These are phyloP conservation scores for Sebastes steindachneri DNA, from an alignment of 2,797 vertebrate species.

Conservation along the genomic window DNA sequence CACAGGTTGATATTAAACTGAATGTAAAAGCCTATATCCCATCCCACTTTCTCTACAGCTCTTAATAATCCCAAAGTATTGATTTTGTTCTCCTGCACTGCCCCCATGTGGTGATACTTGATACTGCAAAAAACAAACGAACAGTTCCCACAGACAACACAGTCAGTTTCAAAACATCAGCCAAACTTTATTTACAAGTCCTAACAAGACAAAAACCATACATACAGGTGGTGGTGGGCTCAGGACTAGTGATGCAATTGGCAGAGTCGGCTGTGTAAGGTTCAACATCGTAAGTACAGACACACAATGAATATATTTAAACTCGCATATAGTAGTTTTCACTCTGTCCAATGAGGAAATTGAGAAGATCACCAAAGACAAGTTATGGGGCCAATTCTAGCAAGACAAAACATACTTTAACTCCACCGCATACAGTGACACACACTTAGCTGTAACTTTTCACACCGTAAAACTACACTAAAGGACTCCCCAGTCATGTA, in stretches of 20 bases:
- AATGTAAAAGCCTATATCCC: not conserved
- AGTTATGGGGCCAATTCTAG: not conserved
- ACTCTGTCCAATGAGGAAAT: not conserved
- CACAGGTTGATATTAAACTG: not conserved
- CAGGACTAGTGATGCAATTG: not conserved
- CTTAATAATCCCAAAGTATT: not conserved
- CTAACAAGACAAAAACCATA: slow-evolving; percentile 54
- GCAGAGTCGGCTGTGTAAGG: not conserved
- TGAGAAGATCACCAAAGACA: not conserved
- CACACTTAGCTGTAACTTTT: slow-evolving; percentile 5
- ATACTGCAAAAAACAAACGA: not conserved
- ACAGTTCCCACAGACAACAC: not conserved
- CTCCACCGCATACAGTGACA: slow-evolving; percentile 7
- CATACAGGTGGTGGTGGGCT: slow-evolving; percentile 14
- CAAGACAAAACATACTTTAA: not conserved
- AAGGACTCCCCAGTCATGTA: not conserved
- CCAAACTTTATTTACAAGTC: slow-evolving; percentile 80
- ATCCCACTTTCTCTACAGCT: not conserved
- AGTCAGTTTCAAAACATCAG: slow-evolving; percentile 62
- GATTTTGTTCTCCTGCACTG: slow-evolving; percentile 14
- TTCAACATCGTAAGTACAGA: slow-evolving; percentile 16
- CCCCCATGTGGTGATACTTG: slow-evolving; percentile 32
- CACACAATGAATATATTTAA: slow-evolving; percentile 3
- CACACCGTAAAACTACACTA: slow-evolving; percentile 21
- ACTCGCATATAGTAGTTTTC: not conserved